These are phyloP conservation scores for Psammodynastes pulverulentus DNA, from an alignment of 2,113 vertebrate species.

Conservation along the genomic window DNA sequence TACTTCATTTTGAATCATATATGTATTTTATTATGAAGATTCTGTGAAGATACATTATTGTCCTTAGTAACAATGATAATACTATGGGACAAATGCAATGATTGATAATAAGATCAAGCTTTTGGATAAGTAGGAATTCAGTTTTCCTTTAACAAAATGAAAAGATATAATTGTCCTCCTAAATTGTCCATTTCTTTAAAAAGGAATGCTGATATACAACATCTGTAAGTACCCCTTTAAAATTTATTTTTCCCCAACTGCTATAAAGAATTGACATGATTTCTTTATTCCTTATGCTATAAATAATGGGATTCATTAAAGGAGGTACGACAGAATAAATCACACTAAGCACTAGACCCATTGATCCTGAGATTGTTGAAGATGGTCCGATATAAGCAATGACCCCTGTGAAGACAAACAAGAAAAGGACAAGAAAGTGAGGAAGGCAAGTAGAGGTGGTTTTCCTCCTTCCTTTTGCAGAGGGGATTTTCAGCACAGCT, in stretches of 20 bases:
- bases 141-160: background rate
- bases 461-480: constrained; percentile 32
- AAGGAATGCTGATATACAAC: background rate
- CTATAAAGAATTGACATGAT: background rate
- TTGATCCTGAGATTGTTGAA: background rate
- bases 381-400: constrained; percentile 30
- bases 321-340: constrained; percentile 30
- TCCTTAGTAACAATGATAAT: background rate
- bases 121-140: background rate
- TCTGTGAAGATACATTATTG: no score
- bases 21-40: no score
- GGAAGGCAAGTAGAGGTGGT: constrained; percentile 41
- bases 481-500: constrained; percentile 26
- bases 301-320: constrained; percentile 31
- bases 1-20: no score
- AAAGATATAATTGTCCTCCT: background rate
- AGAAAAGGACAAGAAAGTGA: constrained; percentile 24
- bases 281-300: constrained; percentile 13
- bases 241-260: background rate
- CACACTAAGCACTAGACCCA: constrained; percentile 12
- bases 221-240: background rate
- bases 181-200: background rate
- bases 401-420: constrained; percentile 30
- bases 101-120: background rate
- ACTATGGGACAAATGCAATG: background rate